A percentile compares a stretch with the other conserved stretches of the same genome.
Evolutionary conservation across 1,140 invertebrate genomes (phyloP).

Genomic region (Hetaerina americana): DNA sequence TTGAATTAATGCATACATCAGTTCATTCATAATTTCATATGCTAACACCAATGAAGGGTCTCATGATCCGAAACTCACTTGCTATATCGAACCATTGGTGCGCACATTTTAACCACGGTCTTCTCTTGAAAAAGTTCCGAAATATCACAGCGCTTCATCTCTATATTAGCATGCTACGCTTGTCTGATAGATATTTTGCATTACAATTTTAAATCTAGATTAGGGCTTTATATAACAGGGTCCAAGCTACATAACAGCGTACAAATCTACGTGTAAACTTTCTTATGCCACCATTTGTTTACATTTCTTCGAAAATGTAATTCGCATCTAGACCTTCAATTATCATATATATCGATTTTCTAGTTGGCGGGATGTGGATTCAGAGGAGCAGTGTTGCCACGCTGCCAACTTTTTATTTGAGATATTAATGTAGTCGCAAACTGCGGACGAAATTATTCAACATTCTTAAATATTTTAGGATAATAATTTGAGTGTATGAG

Average conservation of each 20-base stretch:
- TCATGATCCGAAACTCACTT: conserved; percentile 46
- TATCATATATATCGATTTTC: neutral
- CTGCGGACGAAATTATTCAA: no score
- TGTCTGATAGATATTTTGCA: no score
- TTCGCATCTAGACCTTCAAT: neutral
- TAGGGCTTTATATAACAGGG: no score
- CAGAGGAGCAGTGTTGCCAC: neutral
- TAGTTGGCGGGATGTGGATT: neutral
- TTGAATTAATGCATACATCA: conserved; percentile 8
- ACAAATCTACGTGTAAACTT: no score
- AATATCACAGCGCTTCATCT: conserved; percentile 20
- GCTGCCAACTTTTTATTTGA: neutral
- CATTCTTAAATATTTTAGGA: no score
- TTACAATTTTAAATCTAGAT: no score
- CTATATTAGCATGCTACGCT: neutral
- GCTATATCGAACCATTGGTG: conserved; percentile 93
- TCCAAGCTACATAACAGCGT: no score
- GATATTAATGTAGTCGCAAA: no score
- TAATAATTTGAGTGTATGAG: no score
- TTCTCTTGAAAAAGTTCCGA: conserved; percentile 48
- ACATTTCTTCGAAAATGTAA: neutral
- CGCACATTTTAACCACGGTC: conserved; percentile 64
- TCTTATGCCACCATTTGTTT: no score
- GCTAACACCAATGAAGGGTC: conserved; percentile 7
- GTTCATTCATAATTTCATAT: neutral